Conservation (phyloP, 1,140 invertebrate species). For the Drosophila quadrilineata region DNA sequence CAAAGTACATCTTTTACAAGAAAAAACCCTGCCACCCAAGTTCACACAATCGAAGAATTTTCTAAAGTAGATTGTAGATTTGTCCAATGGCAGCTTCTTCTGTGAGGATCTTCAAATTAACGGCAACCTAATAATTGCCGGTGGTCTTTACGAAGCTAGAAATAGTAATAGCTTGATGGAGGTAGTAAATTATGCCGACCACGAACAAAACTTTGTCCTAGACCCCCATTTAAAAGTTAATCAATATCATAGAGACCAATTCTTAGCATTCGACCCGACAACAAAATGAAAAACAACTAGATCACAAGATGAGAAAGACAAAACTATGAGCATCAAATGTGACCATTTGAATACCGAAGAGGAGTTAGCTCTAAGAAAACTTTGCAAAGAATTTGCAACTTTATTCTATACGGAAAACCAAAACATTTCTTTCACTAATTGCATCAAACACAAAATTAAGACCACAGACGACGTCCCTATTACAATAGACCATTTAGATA, state of each 20-base stretch:
- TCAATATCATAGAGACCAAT: background rate
- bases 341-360: constrained; percentile 33
- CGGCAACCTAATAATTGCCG: background rate
- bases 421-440: constrained; percentile 38
- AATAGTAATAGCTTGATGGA: background rate
- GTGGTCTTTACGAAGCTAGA: background rate
- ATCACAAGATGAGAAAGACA: background rate
- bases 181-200: background rate
- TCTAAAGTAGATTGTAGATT: background rate
- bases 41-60: background rate
- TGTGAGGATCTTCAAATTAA: background rate
- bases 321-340: background rate
- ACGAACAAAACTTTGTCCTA: background rate
- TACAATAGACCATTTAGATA: constrained; percentile 66
- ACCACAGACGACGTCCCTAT: constrained; percentile 53
- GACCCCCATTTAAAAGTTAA: background rate
- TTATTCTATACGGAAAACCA: constrained; percentile 41
- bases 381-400: constrained; percentile 23
- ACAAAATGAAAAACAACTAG: background rate
- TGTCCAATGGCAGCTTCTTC: background rate
- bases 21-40: constrained; percentile 1
- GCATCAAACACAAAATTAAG: constrained; percentile 43
- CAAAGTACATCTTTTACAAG: background rate
- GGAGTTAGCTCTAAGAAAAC: constrained; percentile 14
- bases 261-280: background rate